Evolutionary conservation across 2,113 vertebrate species (phyloP).

Genomic region (Cyphomyrus discorhynchus): DNA sequence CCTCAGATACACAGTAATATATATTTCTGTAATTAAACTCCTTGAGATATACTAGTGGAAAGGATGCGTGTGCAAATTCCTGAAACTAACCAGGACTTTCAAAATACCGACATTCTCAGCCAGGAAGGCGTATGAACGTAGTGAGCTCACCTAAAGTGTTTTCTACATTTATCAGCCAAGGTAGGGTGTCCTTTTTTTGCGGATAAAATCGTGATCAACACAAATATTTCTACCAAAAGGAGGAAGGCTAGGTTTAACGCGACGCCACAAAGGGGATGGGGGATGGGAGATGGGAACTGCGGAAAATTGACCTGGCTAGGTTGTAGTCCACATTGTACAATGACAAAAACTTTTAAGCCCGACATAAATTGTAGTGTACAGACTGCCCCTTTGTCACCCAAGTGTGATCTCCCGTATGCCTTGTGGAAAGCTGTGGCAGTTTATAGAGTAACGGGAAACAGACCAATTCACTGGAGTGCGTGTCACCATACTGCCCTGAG

Average conservation of each 20-base stretch:
- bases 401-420: not conserved
- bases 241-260: not conserved
- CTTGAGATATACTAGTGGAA: not conserved
- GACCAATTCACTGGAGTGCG: not conserved
- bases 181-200: not conserved
- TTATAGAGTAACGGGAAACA: not conserved
- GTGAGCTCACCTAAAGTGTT: not conserved
- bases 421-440: not conserved
- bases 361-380: slow-evolving; percentile 1
- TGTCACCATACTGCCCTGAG: too few species aligned
- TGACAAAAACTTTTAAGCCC: not conserved
- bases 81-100: not conserved
- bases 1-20: not conserved
- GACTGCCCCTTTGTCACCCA: not conserved
- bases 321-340: not conserved
- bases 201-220: not conserved
- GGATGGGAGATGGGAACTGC: not conserved
- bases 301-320: not conserved
- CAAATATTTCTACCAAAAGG: not conserved
- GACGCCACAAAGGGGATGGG: not conserved
- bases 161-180: not conserved
- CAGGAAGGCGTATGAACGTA: not conserved
- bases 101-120: not conserved
- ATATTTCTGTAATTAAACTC: not conserved
- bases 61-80: not conserved